Evolutionary conservation across 1,140 invertebrate species (phyloP), one percentile per base, ranked within the genome.

Genomic region (Aphis gossypii): DNA sequence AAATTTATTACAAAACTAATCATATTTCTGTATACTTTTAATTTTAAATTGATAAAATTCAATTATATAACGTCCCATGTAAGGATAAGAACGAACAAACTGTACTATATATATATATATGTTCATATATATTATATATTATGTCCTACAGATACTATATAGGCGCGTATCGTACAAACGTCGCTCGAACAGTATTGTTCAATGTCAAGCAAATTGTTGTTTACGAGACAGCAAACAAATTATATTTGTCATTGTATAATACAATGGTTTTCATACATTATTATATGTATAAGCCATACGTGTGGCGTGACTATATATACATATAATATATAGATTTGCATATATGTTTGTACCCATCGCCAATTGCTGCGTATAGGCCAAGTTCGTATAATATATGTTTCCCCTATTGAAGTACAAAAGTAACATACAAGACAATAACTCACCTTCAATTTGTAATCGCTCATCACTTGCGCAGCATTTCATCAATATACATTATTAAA

Each of bases 391-490:
- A n/a, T 76, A 25, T 21, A 21, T 35, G 35, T 38, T 54, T 89
- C 35, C 87, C 20, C n/a, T 89, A n/a, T 89, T 51, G 35, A 51
- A 54, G 9, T 89, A 38, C 21, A 54, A 54, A 89, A 23, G 87
- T 35, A 35, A 38, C 9, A 30, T 90, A 56, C 38, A 8, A 60
- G 18, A 84, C 41, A 56, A 48, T 35, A 76, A 91, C 51, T 93
- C 46, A 93, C 82, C 92, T 93, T 93, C 76, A 82, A 93, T 93
- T 93, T 54, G 82, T 93, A 14, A 86, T 41, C 35, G 48, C 76
- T 90, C 56, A 44, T 90, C 89, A 44, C 14, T 89, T 88, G 18
- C 23, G 41, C 1, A 44, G 48, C 18, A 18, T 54, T 38, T 84
- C 38, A 41, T 83, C 46, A 54, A 51, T 84, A 41, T n/a, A 21